phyloP scores from a whole-genome alignment of 2,113 vertebrate genomes.

The Maccullochella peelii region DNA sequence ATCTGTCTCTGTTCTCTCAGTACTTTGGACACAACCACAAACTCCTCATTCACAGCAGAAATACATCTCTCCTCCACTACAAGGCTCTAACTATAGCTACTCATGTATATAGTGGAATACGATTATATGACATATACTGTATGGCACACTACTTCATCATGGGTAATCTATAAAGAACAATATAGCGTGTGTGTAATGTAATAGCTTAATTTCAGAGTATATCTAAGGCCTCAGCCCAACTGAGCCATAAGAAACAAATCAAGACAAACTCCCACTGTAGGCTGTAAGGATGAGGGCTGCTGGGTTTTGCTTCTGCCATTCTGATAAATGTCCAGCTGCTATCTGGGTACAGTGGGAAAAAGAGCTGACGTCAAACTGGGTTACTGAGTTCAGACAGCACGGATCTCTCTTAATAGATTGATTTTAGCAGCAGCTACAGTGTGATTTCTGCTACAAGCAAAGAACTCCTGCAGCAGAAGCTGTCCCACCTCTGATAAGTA shows the following conservation, averaged over 20 bases:
- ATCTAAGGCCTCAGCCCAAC: conserved; percentile 57
- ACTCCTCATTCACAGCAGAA: conserved; percentile 32
- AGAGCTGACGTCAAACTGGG: conserved; percentile 19
- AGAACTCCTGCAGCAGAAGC: not conserved
- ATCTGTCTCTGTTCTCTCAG: conserved; percentile 2
- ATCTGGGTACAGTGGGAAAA: conserved; percentile 29
- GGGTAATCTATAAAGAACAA: conserved; percentile 56
- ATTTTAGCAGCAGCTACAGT: conserved; percentile 12
- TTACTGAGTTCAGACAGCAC: not conserved
- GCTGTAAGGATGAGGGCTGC: conserved; percentile 8
- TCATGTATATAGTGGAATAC: conserved; percentile 51
- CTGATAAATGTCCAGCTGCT: conserved; percentile 53
- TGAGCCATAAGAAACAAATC: conserved; percentile 59
- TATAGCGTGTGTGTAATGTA: conserved; percentile 52
- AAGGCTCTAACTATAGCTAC: conserved; percentile 24
- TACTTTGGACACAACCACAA: conserved; percentile 35
- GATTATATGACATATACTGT: conserved; percentile 49
- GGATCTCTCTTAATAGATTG: not conserved
- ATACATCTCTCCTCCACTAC: not conserved
- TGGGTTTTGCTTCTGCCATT: conserved; percentile 9
- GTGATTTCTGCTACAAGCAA: not conserved
- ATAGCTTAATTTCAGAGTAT: conserved; percentile 47
- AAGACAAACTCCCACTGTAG: conserved; percentile 23
- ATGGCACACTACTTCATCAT: conserved; percentile 40
- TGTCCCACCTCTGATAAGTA: not conserved